A percentile compares a stretch with the other conserved stretches of the same genome.
These are phyloP conservation scores for Apodemia mormo DNA, from an alignment of 2,888 invertebrate genomes.

Conservation along the genomic window DNA sequence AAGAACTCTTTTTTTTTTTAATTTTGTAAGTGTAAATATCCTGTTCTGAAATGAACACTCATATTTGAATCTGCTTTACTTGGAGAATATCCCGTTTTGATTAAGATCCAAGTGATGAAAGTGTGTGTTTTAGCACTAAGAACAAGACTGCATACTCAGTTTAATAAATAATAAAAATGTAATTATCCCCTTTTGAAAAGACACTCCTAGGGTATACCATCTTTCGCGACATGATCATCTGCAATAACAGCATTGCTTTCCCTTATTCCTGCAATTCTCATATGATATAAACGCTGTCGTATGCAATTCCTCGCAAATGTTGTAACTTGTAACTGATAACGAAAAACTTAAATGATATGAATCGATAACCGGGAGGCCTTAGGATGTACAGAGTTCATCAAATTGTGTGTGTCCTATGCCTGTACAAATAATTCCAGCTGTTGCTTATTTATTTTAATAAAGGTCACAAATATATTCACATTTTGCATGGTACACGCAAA, in stretches of 20 bases:
- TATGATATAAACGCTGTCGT: slow-evolving; percentile 1
- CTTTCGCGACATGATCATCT: slow-evolving; percentile 24
- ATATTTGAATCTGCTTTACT: too few relatives aligned
- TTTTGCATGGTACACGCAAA: background rate
- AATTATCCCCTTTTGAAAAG: too few relatives aligned
- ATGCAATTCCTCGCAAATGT: slow-evolving; percentile 21
- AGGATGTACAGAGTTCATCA: background rate
- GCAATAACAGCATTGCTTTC: slow-evolving; percentile 31
- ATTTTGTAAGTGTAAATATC: too few relatives aligned
- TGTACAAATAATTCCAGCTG: background rate
- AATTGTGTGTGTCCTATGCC: slow-evolving; percentile 2
- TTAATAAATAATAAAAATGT: too few relatives aligned
- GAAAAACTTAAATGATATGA: background rate
- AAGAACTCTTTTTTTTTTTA: too few relatives aligned
- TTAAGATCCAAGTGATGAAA: too few relatives aligned
- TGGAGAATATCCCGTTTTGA: too few relatives aligned
- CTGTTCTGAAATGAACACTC: too few relatives aligned
- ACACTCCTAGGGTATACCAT: slow-evolving; percentile 25
- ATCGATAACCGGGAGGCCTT: background rate
- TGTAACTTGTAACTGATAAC: background rate
- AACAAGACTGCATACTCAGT: too few relatives aligned
- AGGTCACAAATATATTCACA: background rate
- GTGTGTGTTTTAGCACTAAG: too few relatives aligned
- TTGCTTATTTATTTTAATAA: background rate
- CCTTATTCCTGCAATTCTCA: slow-evolving; percentile 30